Conservation (phyloP, 2,113 vertebrate species). For the Cacatua alba region DNA sequence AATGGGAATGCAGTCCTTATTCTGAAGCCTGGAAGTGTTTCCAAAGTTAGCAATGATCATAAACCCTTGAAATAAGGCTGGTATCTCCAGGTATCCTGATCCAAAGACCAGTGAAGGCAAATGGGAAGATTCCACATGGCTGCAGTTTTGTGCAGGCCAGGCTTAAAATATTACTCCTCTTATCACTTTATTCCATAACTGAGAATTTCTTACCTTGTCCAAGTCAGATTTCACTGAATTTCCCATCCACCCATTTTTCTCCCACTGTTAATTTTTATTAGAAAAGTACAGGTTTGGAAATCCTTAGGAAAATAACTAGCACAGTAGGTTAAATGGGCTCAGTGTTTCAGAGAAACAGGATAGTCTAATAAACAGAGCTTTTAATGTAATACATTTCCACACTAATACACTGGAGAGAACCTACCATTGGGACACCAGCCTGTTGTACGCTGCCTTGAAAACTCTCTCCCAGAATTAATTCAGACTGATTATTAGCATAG, state of each 20-base stretch:
- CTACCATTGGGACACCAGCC: constrained; percentile 1
- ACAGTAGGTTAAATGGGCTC: neutral
- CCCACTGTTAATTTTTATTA: neutral
- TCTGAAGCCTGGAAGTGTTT: neutral
- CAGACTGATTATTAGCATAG: constrained; percentile 29
- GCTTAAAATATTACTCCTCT: neutral
- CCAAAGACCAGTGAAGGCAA: neutral
- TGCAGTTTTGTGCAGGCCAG: neutral
- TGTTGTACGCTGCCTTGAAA: neutral
- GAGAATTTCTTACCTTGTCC: neutral
- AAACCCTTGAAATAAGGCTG: constrained; percentile 5
- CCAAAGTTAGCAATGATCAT: constrained; percentile 1
- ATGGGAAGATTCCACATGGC: neutral
- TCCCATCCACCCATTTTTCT: neutral
- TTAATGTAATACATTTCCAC: neutral
- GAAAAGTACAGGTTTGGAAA: neutral
- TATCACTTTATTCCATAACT: neutral
- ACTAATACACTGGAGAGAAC: neutral
- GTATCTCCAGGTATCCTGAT: neutral
- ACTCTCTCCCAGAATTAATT: constrained; percentile 29
- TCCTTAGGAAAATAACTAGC: neutral
- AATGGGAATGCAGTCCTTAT: neutral
- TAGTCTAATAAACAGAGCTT: neutral
- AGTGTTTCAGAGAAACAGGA: neutral
- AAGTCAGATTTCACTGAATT: neutral